phyloP scores from a whole-genome alignment of 2,888 invertebrate species.

The Anthophora plumipes region DNA sequence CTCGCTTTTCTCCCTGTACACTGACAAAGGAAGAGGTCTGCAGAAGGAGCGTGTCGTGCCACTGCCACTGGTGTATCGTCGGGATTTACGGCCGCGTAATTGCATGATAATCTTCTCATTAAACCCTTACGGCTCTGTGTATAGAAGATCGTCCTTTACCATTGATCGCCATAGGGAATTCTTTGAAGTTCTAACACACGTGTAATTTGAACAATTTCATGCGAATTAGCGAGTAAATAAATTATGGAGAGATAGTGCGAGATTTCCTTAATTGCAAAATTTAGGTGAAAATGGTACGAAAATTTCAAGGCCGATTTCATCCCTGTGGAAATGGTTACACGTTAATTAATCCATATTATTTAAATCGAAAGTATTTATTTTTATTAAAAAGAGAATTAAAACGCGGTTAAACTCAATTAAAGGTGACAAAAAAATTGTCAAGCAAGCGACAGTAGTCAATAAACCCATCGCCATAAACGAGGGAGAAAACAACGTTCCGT shows the following conservation, averaged over 20 bases:
- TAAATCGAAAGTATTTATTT: too few relatives aligned
- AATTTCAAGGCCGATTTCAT: too few relatives aligned
- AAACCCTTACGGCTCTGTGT: not conserved
- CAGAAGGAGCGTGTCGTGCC: not conserved
- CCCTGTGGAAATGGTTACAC: too few relatives aligned
- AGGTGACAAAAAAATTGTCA: not conserved
- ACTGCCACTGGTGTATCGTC: not conserved
- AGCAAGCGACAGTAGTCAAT: not conserved
- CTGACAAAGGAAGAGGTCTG: not conserved
- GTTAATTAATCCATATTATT: too few relatives aligned
- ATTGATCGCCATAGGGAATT: not conserved
- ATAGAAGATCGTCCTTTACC: not conserved
- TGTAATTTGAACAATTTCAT: not conserved
- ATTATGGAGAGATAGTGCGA: too few relatives aligned
- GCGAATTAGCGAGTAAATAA: not conserved
- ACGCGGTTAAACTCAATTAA: too few relatives aligned
- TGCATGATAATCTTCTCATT: constrained; percentile 14
- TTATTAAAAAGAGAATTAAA: not conserved
- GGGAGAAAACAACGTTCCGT: constrained; percentile 10
- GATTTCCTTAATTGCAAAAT: not conserved
- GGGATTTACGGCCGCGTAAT: constrained; percentile 27
- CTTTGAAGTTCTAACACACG: too few relatives aligned
- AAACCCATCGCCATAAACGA: constrained; percentile 16
- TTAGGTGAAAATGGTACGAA: not conserved
- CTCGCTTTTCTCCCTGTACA: constrained; percentile 1